These are phyloP conservation scores for Arnoldichthys spilopterus DNA, from an alignment of 2,797 vertebrate genomes.

Conservation along the genomic window DNA sequence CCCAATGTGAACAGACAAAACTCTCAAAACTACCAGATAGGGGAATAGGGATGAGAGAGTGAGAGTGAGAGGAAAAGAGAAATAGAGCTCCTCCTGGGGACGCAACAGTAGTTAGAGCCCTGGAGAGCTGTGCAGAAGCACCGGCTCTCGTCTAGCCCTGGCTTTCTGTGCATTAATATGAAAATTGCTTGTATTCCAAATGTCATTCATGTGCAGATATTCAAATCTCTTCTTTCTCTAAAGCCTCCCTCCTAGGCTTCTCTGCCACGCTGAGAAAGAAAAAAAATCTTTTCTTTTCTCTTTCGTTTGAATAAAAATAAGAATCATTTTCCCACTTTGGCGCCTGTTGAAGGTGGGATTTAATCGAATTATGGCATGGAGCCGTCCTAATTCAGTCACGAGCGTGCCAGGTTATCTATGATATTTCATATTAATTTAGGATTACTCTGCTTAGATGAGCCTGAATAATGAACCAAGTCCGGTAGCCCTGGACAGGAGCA, in stretches of 20 bases:
- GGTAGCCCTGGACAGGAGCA: conserved; percentile 20
- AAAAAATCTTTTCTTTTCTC: background rate
- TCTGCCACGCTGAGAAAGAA: background rate
- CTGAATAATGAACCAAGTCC: conserved; percentile 44
- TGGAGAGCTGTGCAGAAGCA: background rate
- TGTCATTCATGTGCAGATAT: conserved; percentile 43
- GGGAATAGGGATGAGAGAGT: background rate
- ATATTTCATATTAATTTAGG: conserved; percentile 47
- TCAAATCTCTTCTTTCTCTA: conserved; percentile 19
- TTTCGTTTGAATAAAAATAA: background rate
- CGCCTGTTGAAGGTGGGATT: conserved; percentile 12
- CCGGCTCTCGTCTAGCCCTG: conserved; percentile 10
- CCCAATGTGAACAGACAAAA: too few species aligned
- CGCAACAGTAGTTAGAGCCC: background rate
- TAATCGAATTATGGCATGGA: conserved; percentile 34
- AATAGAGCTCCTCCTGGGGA: background rate
- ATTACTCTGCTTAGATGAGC: conserved; percentile 46
- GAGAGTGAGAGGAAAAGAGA: background rate
- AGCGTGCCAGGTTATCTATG: conserved; percentile 28
- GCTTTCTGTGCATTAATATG: conserved; percentile 31
- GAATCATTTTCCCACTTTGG: conserved; percentile 12
- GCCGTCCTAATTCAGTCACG: conserved; percentile 22
- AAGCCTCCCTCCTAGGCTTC: background rate
- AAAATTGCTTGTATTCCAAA: conserved; percentile 31
- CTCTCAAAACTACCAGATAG: too few species aligned